Evolutionary conservation across 2,797 vertebrate species (phyloP).

Genomic region (Prunella strophiata): DNA sequence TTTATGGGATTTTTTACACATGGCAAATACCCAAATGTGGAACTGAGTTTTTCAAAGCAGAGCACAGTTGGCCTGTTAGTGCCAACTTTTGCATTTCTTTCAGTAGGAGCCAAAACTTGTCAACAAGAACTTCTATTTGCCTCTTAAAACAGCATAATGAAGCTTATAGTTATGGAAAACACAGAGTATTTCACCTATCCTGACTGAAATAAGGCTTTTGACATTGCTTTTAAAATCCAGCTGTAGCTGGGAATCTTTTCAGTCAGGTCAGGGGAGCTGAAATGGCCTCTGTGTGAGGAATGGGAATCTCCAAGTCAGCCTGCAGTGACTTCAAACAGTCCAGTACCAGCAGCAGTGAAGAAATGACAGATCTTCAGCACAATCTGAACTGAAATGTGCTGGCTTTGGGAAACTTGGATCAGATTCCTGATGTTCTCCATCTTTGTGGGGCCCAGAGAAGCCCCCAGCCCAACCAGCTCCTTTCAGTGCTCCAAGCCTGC

Average conservation of each 20-base stretch:
- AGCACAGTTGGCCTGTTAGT: neutral
- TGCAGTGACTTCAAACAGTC: neutral
- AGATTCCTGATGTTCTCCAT: neutral
- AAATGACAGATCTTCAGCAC: neutral
- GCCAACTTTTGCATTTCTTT: neutral
- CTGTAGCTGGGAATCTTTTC: neutral
- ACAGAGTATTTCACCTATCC: neutral
- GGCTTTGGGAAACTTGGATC: neutral
- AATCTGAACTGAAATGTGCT: neutral
- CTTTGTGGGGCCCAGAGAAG: neutral
- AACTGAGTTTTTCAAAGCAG: neutral
- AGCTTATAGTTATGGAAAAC: neutral
- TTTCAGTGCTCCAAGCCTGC: neutral
- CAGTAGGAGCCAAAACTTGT: neutral
- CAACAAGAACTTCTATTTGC: neutral
- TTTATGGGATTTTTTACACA: neutral
- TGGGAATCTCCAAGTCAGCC: neutral
- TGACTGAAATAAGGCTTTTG: neutral
- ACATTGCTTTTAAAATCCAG: neutral
- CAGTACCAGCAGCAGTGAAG: neutral
- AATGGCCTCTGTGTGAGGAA: neutral
- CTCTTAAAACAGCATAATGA: neutral
- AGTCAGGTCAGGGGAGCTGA: neutral
- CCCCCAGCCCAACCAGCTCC: neutral
- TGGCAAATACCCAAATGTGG: neutral